A percentile compares a stretch with the other conserved stretches of the same genome.
Evolutionary conservation across 2,113 vertebrate genomes (phyloP).

Genomic region (Balaenoptera acutorostrata): DNA sequence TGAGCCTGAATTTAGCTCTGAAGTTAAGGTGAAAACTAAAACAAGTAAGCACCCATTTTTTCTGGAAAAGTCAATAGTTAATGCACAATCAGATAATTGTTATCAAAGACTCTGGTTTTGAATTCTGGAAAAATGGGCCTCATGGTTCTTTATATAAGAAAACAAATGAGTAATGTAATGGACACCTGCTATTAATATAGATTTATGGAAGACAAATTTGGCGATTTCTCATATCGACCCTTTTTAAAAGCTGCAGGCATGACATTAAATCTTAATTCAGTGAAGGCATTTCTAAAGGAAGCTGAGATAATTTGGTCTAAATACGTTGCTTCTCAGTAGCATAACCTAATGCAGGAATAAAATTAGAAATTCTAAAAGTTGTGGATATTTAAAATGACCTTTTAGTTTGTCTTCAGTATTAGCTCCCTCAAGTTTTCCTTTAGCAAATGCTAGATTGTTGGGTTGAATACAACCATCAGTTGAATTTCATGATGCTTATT

Average conservation of each 20-base stretch:
- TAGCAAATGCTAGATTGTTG: background rate
- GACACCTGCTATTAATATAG: background rate
- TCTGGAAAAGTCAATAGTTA: background rate
- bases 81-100: background rate
- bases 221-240: conserved; percentile 6
- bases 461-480: background rate
- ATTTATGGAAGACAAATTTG: conserved; percentile 2
- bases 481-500: background rate
- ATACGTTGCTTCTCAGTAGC: background rate
- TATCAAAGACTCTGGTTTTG: background rate
- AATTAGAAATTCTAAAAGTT: conserved; percentile 21
- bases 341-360: background rate
- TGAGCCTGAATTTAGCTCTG: background rate
- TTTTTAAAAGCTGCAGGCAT: conserved; percentile 36
- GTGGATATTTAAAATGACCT: conserved; percentile 12
- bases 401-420: background rate
- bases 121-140: background rate
- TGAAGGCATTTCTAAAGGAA: conserved; percentile 32
- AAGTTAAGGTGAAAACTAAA: background rate
- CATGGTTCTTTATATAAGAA: background rate
- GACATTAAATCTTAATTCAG: conserved; percentile 51
- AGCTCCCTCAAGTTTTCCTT: background rate
- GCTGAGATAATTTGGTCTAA: conserved; percentile 31
- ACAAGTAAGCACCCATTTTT: background rate
- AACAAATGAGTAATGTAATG: background rate